These are phyloP conservation scores for Trilocha varians DNA, from an alignment of 2,888 invertebrate species.

Conservation along the genomic window DNA sequence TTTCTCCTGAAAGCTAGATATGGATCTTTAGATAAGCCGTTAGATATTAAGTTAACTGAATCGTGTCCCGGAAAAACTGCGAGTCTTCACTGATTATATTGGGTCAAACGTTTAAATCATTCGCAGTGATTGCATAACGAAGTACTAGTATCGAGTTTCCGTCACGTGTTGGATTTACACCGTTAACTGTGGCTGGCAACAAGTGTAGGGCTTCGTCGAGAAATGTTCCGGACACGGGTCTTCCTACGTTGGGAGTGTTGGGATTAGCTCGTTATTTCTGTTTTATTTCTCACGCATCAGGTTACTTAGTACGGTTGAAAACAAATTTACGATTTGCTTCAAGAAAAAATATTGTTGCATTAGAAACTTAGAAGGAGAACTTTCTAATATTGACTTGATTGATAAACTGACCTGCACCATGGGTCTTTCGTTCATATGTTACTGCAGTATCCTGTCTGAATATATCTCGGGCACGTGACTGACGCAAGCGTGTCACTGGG, in stretches of 20 bases:
- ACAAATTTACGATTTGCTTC: constrained; percentile 6
- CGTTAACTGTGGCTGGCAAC: constrained; percentile 29
- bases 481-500: constrained; percentile 20
- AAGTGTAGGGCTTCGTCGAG: constrained; percentile 28
- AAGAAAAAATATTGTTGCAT: background rate
- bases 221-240: constrained; percentile 16
- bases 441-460: constrained; percentile 8
- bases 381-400: background rate
- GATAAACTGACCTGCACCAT: too few relatives aligned
- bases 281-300: constrained; percentile 39
- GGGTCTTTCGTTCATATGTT: background rate
- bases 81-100: constrained; percentile 17
- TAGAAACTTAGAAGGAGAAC: background rate
- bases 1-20: too few relatives aligned
- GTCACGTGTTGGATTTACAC: constrained; percentile 31
- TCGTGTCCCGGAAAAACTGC: background rate
- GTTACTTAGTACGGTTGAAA: constrained; percentile 16
- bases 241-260: constrained; percentile 16
- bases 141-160: constrained; percentile 30
- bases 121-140: constrained; percentile 30
- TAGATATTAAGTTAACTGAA: background rate
- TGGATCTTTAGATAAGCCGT: too few relatives aligned
- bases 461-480: constrained; percentile 9
- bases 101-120: constrained; percentile 35
- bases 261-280: constrained; percentile 31